Base-by-base conservation (phyloP, 1,140 invertebrate species). In the Oryzaephilus surinamensis region DNA sequence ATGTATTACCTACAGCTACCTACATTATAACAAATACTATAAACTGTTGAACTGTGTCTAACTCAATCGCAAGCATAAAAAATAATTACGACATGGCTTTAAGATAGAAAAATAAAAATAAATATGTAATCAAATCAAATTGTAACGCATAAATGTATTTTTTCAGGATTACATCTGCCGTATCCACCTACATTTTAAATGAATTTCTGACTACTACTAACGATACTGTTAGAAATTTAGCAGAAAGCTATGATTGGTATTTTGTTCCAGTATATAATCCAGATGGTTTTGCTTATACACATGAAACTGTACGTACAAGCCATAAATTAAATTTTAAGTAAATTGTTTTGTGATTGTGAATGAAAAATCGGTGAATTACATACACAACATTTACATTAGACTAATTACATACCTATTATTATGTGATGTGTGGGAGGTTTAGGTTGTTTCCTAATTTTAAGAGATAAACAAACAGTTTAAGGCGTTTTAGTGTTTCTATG, bases 221-320 rank as follows among this genome's bases (percentile, higher is more conserved):
- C 43, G 6, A 64, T 30, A 54, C 67, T 36, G 44, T 71, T 4
- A 52, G 66, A 45, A 34, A 52, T 31, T 50, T 77, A 46, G 68
- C 79, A 8, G 61, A 74, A 27, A 61, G 61, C 16, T 64, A 75
- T 37, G 74, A 80, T 20, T 84, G 80, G 80, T 78, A 81, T 44
- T 62, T 85, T 6, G 61, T 84, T 32, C 81, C 81, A 0, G 65
- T 73, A 16, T 52, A 73, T 2, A 85, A 85, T 60, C 83, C 84
- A 7, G 85, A 91, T 64, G 85, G 86, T 31, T 88, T 81, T 54
- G 79, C 72, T 23, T 86, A 76, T 50, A 74, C 79, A 1, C 75
- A 79, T 46, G 67, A 65, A 0, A 62, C 50, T 26, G 74, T 79
- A 62, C 35, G 14, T 40, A 32, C 10, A 32, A 30, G 11, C 14